These are phyloP conservation scores for Andrena camellia DNA, from an alignment of 2,888 invertebrate species.

Conservation along the genomic window DNA sequence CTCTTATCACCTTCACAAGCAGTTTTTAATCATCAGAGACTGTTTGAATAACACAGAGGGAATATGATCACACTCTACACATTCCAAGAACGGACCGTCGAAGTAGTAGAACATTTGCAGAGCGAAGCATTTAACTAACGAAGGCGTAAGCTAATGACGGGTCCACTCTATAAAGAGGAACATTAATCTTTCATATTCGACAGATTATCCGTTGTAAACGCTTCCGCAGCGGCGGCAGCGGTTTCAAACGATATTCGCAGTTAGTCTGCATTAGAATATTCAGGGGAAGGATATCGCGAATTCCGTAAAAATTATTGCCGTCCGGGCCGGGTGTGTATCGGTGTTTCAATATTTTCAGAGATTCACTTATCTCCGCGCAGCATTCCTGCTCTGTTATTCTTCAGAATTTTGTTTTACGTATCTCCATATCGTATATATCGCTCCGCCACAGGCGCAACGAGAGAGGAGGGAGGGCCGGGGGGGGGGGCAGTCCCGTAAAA, in stretches of 20 bases:
- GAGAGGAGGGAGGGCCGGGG: too few relatives aligned
- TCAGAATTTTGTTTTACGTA: slow-evolving; percentile 60
- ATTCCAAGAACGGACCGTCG: too few relatives aligned
- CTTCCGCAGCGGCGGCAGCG: background rate
- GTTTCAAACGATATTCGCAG: background rate
- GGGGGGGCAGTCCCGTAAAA: slow-evolving; percentile 24
- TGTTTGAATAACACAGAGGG: too few relatives aligned
- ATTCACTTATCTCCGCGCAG: slow-evolving; percentile 58
- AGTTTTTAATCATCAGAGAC: too few relatives aligned
- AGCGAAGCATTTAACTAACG: too few relatives aligned
- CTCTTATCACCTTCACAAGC: too few relatives aligned
- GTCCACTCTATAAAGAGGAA: background rate
- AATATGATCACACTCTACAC: too few relatives aligned
- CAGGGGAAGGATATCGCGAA: slow-evolving; percentile 28
- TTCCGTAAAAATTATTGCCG: slow-evolving; percentile 51
- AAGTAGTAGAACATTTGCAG: too few relatives aligned
- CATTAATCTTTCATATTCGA: background rate
- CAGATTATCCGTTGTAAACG: background rate
- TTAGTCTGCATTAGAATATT: slow-evolving; percentile 33
- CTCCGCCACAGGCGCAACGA: slow-evolving; percentile 23
- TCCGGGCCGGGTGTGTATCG: slow-evolving; percentile 38
- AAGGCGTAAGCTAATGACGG: background rate
- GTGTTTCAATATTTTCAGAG: slow-evolving; percentile 64
- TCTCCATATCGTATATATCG: slow-evolving; percentile 48
- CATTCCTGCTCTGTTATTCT: slow-evolving; percentile 59